phyloP scores from a whole-genome alignment of 2,113 vertebrate species.

The Aphelocoma coerulescens region DNA sequence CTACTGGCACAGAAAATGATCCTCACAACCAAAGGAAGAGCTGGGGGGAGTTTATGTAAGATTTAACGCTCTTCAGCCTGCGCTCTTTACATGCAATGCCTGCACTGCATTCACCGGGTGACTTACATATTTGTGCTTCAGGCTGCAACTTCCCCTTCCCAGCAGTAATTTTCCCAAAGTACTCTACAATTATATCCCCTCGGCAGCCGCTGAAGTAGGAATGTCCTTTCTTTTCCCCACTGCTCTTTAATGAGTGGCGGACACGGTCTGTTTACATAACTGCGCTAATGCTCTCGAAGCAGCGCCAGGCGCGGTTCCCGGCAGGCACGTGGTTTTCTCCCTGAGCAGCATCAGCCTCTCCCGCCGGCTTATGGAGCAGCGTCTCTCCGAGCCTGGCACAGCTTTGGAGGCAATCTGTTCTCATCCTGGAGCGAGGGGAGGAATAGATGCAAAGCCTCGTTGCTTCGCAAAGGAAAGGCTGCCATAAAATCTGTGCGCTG shows the following conservation, averaged over 20 bases:
- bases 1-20: not conserved
- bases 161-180: not conserved
- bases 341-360: not conserved
- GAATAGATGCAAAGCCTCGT: not conserved
- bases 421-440: not conserved
- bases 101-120: not conserved
- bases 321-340: not conserved
- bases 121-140: not conserved
- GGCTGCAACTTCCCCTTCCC: not conserved
- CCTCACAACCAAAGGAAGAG: not conserved
- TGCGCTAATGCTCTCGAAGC: not conserved
- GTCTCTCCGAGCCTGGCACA: not conserved
- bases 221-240: not conserved
- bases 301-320: not conserved
- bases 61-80: not conserved
- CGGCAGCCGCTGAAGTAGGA: not conserved
- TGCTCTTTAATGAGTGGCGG: not conserved
- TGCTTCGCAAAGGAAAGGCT: not conserved
- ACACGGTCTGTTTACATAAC: not conserved
- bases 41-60: not conserved
- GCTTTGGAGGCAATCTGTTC: not conserved
- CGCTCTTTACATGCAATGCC: not conserved
- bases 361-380: rapidly evolving
- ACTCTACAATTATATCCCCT: not conserved
- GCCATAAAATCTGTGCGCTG: not conserved